A percentile compares a stretch with the other conserved stretches of the same genome.
These are phyloP conservation scores for Scalopus aquaticus DNA, from an alignment of 2,113 vertebrate species.

Conservation along the genomic window DNA sequence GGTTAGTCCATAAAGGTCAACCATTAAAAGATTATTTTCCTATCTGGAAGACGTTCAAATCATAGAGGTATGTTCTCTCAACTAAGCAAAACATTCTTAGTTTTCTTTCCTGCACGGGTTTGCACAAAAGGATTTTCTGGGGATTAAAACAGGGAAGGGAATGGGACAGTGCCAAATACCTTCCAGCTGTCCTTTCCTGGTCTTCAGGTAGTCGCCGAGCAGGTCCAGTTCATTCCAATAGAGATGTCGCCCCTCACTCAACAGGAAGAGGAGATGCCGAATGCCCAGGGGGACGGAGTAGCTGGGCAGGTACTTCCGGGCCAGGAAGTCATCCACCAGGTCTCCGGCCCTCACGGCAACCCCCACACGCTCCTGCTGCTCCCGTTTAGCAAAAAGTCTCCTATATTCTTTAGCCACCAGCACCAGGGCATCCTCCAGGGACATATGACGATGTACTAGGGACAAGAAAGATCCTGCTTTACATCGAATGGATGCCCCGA, in stretches of 20 bases:
- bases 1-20: background rate
- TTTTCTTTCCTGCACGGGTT: background rate
- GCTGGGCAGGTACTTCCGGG: conserved; percentile 78
- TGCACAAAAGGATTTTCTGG: background rate
- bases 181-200: conserved; percentile 84
- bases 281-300: conserved; percentile 81
- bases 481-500: conserved; percentile 37
- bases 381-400: conserved; percentile 77
- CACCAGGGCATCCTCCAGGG: conserved; percentile 88
- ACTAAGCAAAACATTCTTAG: background rate
- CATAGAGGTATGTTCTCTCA: background rate
- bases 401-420: conserved; percentile 83
- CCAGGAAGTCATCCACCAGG: conserved; percentile 86
- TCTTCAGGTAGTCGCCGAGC: conserved; percentile 80
- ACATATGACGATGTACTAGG: conserved; percentile 85
- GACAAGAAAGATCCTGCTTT: conserved; percentile 67
- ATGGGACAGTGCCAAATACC: conserved; percentile 64
- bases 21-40: background rate
- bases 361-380: conserved; percentile 81
- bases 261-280: conserved; percentile 84
- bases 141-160: background rate
- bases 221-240: conserved; percentile 83
- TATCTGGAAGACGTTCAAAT: background rate
- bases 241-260: conserved; percentile 84
- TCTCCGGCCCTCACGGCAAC: conserved; percentile 83